phyloP scores from a whole-genome alignment of 1,140 invertebrate species.

The Saccostrea cuccullata region DNA sequence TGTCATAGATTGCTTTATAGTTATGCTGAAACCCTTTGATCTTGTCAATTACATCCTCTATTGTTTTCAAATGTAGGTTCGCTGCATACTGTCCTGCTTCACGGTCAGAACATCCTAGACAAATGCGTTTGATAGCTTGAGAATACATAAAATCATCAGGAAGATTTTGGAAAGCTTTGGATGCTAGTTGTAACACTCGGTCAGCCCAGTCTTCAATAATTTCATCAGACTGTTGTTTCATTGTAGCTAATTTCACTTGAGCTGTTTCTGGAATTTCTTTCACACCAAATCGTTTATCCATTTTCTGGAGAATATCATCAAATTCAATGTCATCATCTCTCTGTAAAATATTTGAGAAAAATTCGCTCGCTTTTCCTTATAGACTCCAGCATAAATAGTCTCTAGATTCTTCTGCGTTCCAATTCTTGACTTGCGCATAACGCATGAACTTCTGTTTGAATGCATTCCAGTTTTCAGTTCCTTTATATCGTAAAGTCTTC shows the following conservation, averaged over 20 bases:
- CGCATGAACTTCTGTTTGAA: constrained; percentile 33
- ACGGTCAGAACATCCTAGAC: constrained; percentile 38
- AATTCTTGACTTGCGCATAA: neutral
- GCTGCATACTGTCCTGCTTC: constrained; percentile 39
- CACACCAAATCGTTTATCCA: constrained; percentile 45
- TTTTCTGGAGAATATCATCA: neutral
- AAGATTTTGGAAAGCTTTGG: constrained; percentile 22
- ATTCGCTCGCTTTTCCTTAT: constrained; percentile 48
- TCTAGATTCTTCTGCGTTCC: neutral
- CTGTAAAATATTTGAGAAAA: constrained; percentile 15
- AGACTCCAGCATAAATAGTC: constrained; percentile 48
- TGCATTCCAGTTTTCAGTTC: constrained; percentile 8
- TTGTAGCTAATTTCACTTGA: constrained; percentile 29
- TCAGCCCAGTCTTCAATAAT: constrained; percentile 48
- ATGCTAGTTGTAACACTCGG: constrained; percentile 38
- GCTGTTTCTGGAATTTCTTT: constrained; percentile 38
- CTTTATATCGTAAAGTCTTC: neutral
- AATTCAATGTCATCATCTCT: neutral
- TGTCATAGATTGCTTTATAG: constrained; percentile 22
- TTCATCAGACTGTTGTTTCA: constrained; percentile 36
- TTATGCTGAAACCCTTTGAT: constrained; percentile 18
- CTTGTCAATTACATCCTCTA: constrained; percentile 31
- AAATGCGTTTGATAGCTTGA: constrained; percentile 36
- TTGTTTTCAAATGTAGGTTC: neutral
- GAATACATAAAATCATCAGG: constrained; percentile 42